Percentiles rank a stretch among this genome's conserved stretches.
phyloP scores from a whole-genome alignment of 2,113 vertebrate species.

The Spheniscus mendiculus region DNA sequence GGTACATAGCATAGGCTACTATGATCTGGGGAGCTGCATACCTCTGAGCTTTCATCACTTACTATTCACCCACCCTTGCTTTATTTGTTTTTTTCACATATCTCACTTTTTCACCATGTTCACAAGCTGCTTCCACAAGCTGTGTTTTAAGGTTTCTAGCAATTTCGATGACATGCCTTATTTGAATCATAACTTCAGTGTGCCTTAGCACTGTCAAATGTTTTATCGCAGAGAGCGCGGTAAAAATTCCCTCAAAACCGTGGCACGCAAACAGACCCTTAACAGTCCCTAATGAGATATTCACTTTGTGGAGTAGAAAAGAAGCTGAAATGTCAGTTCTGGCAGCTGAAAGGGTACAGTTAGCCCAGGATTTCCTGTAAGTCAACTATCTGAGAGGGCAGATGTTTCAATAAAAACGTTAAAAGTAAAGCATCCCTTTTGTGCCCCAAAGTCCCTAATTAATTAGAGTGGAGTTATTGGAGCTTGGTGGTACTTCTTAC shows the following conservation, averaged over 20 bases:
- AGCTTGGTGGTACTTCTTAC: not conserved
- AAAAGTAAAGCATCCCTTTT: constrained; percentile 40
- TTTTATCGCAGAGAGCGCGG: not conserved
- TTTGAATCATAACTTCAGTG: not conserved
- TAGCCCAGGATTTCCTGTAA: constrained; percentile 31
- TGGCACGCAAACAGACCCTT: not conserved
- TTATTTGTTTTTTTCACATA: not conserved
- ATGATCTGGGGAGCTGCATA: not conserved
- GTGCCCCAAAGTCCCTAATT: constrained; percentile 49
- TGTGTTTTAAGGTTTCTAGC: not conserved
- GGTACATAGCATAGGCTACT: not conserved
- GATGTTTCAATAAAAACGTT: constrained; percentile 62
- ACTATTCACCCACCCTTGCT: not conserved
- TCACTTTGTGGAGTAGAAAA: not conserved
- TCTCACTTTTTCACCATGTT: not conserved
- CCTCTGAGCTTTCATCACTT: not conserved
- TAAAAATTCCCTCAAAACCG: constrained; percentile 9
- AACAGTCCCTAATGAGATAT: constrained; percentile 11
- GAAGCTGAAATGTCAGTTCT: constrained; percentile 51
- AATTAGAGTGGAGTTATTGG: constrained; percentile 48
- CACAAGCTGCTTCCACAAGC: not conserved
- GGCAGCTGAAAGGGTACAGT: constrained; percentile 19
- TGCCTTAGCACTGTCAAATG: not conserved
- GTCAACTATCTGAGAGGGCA: constrained; percentile 29
- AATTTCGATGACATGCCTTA: not conserved